Conservation (phyloP, 2,113 vertebrate species). For the Sinocyclocheilus grahami region DNA sequence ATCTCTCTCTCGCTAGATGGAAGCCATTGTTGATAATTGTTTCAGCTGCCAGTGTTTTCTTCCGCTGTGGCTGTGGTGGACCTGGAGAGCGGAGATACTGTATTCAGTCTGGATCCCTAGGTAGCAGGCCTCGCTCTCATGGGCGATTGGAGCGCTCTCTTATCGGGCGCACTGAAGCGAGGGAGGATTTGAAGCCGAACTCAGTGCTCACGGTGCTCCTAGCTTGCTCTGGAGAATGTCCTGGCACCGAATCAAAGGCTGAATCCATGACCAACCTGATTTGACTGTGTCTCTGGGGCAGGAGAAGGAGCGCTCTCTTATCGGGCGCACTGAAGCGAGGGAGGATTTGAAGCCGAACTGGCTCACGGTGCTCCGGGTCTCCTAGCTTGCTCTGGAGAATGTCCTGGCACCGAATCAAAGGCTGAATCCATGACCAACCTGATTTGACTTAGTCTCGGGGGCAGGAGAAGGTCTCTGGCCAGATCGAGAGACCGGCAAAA, state of each 20-base stretch:
- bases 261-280: constrained; percentile 57
- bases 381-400: constrained; percentile 38
- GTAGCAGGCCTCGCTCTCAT: neutral
- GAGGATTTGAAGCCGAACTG: neutral
- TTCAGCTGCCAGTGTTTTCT: constrained; percentile 2
- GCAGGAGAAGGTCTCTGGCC: constrained; percentile 12
- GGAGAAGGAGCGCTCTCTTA: constrained; percentile 19
- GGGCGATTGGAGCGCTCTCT: neutral
- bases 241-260: constrained; percentile 49
- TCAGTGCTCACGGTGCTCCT: neutral
- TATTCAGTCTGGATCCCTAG: neutral
- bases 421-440: constrained; percentile 51
- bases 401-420: constrained; percentile 51
- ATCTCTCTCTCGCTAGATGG: constrained; percentile 17
- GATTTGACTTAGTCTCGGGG: constrained; percentile 51
- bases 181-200: no score
- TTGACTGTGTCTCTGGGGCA: constrained; percentile 40
- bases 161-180: neutral
- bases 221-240: constrained; percentile 43
- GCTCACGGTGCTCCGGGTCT: neutral
- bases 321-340: neutral
- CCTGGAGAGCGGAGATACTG: constrained; percentile 36
- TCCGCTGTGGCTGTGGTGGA: neutral
- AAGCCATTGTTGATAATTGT: constrained; percentile 23
- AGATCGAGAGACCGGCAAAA: constrained; percentile 43